A percentile compares a stretch with the other conserved stretches of the same genome.
Conservation (phyloP, 2,797 vertebrate species). For the Agapornis canus region DNA sequence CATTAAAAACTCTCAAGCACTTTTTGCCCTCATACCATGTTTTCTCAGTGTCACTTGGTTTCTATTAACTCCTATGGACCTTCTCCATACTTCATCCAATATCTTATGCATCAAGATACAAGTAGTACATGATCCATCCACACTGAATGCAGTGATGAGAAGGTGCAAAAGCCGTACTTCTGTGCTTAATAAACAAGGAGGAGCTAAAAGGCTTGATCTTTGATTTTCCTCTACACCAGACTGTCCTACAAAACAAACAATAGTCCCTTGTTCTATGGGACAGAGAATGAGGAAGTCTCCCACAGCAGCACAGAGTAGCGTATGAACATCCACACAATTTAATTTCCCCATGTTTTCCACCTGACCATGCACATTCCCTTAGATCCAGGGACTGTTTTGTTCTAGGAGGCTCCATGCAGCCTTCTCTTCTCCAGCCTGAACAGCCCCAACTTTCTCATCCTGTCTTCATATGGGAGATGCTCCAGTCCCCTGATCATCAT, state of each 20-base stretch:
- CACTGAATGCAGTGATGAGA: background rate
- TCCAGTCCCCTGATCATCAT: too few species aligned
- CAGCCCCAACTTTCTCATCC: too few species aligned
- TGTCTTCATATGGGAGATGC: too few species aligned
- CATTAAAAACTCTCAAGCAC: background rate
- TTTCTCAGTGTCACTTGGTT: background rate
- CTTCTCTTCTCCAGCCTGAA: too few species aligned
- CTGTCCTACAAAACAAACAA: background rate
- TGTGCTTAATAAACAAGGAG: background rate
- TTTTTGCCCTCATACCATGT: background rate
- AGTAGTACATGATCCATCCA: background rate
- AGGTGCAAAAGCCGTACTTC: background rate
- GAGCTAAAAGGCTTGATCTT: background rate
- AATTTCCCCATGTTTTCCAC: background rate
- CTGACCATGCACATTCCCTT: background rate
- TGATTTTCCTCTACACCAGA: background rate
- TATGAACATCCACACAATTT: background rate
- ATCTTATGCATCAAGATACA: background rate
- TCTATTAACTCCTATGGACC: background rate
- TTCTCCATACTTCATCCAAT: background rate
- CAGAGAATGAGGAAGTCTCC: background rate
- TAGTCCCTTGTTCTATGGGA: background rate
- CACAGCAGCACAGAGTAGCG: background rate
- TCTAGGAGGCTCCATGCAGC: background rate
- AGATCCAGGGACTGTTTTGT: background rate